phyloP scores from a whole-genome alignment of 2,888 invertebrate genomes.

The Dryomyza anilis region DNA sequence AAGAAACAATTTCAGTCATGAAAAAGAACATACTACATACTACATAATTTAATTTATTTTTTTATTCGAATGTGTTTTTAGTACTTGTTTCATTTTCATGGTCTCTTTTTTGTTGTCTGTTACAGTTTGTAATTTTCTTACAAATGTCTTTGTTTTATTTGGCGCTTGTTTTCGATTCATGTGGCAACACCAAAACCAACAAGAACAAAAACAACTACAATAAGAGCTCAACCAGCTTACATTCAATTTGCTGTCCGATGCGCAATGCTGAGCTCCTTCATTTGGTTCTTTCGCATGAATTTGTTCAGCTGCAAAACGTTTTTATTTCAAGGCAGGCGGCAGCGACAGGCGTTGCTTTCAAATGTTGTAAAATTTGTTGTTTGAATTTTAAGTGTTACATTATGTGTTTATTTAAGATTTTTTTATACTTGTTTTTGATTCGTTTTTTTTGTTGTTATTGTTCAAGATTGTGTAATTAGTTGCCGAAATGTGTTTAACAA shows the following conservation, averaged over 20 bases:
- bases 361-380: neutral
- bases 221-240: constrained; percentile 19
- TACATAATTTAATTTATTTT: constrained; percentile 29
- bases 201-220: too few relatives aligned
- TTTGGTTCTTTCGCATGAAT: constrained; percentile 1
- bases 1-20: constrained; percentile 21
- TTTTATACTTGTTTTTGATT: too few relatives aligned
- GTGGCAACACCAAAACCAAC: too few relatives aligned
- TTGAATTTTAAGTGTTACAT: too few relatives aligned
- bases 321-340: constrained; percentile 11
- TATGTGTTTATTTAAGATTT: too few relatives aligned
- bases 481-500: too few relatives aligned
- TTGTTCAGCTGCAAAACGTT: constrained; percentile 7
- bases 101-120: neutral
- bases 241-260: constrained; percentile 23
- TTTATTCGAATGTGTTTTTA: constrained; percentile 17
- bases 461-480: too few relatives aligned
- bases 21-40: too few relatives aligned
- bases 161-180: neutral
- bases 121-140: constrained; percentile 20
- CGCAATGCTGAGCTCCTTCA: constrained; percentile 6
- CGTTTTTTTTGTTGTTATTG: too few relatives aligned
- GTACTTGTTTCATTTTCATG: constrained; percentile 2
- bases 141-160: constrained; percentile 15
- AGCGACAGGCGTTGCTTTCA: constrained; percentile 7